Evolutionary conservation across 2,888 invertebrate genomes (phyloP), one percentile per base, ranked within the genome.

Genomic region (Sepioteuthis lessoniana): DNA sequence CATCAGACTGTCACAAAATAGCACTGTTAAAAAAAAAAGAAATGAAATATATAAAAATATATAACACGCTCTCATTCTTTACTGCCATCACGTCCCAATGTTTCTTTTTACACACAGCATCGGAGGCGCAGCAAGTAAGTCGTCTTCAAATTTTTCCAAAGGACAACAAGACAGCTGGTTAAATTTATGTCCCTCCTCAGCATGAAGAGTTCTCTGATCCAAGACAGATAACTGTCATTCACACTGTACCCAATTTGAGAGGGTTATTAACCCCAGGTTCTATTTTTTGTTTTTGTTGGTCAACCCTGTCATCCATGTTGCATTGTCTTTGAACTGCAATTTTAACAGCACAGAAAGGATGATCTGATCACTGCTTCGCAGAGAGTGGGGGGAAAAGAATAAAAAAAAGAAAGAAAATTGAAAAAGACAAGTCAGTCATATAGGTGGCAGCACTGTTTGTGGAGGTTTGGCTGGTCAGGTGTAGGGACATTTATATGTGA

Each of bases 221-320:
- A 76, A 76, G 76, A 76, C 16, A 76, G 76, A 76, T 76, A 76
- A 76, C 76, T 76, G 76, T 76, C 76, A 76, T 76, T 76, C 76
- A 76, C 76, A 76, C 76, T n/a, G 76, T 76, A 76, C 76, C 76
- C n/a, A 76, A 76, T n/a, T 76, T 76, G 76, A 35, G n/a, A 76
- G 76, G 76, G 35, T 76, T 76, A 76, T 76, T 76, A 76, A 76
- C 76, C 76, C 4, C 19, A 4, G 13, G n/a, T 16, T 76, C 3
- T n/a, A n/a, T 55, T 55, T 25, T 55, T 21, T 55, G 21, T 55
- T 55, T 55, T 50, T 55, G 25, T 55, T 76, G 35, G 76, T 76
- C 76, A 76, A n/a, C 16, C 76, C 19, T n/a, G 76, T 35, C 76
- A 76, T 35, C 76, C 76, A 35, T 76, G 35, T 76, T 16, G 19